Base-by-base conservation (phyloP, 1,140 invertebrate genomes). In the Danaus plexippus region DNA sequence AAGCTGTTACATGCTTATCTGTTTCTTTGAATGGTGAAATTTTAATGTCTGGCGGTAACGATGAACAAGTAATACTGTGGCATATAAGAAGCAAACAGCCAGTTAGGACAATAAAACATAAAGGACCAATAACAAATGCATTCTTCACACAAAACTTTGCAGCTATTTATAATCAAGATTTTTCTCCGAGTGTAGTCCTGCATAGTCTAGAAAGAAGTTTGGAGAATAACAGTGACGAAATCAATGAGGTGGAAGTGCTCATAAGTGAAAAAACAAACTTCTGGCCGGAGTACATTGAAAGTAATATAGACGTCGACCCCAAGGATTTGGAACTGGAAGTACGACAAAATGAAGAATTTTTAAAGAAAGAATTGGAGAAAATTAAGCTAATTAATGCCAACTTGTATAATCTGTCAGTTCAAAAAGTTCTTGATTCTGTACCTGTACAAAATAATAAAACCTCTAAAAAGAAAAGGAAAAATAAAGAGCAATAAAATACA, bases 51-150 rank as follows among this genome's bases (percentile, higher is more conserved):
- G 95, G 93, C 0, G 92, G 92, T 1, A 87, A 90, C 57, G 94
- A 95, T 87, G 89, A 89, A 18, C 89, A 87, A 56, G 91, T 96
- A 1, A 90, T 92, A 63, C 68, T 96, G 15, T 97, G 95, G 95
- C 91, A 97, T 65, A 90, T 96, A 42, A 71, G 73, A 40, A 95
- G 93, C 73, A 82, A 89, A 46, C 93, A 95, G 68, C 90, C 93
- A 51, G 79, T 94, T 9, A 89, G 90, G 61, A 92, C 88, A 9
- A 87, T 97, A 18, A 79, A 85, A 13, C 92, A 94, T 63, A 94
- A 93, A 79, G 94, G 93, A 12, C 69, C 90, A 6, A 88, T 96
- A 1, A 93, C 90, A 6, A 94, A 95, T 80, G 89, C 91, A 1
- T 89, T 90, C 47, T 90, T 94, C 49, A 71, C 75, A 5, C 45